Evolutionary conservation across 2,888 invertebrate species (phyloP).

Genomic region (Panzeria rudis): DNA sequence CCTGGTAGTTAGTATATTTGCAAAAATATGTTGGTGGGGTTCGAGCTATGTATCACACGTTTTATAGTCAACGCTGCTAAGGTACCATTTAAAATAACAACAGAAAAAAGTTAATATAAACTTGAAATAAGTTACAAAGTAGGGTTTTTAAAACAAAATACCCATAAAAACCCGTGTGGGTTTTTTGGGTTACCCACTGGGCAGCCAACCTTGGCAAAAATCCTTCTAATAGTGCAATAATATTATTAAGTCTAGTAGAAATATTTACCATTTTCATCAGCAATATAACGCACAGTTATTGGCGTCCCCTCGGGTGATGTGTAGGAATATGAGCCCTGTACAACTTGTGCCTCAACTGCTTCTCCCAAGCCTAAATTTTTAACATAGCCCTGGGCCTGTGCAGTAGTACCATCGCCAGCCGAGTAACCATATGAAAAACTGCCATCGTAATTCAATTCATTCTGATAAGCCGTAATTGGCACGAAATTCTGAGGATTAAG

Average conservation of each 20-base stretch:
- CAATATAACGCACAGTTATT: conserved; percentile 88
- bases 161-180: no score
- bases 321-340: conserved; percentile 90
- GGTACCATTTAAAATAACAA: no score
- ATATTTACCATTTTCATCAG: conserved; percentile 88
- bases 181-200: no score
- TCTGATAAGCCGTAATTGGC: conserved; percentile 83
- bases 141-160: no score
- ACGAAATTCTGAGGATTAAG: conserved; percentile 81
- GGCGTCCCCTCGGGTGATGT: conserved; percentile 90
- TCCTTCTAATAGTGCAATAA: not conserved
- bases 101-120: no score
- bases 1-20: no score
- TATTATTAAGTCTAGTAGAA: not conserved
- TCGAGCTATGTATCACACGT: no score
- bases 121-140: no score
- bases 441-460: conserved; percentile 83
- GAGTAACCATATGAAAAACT: conserved; percentile 86
- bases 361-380: conserved; percentile 89
- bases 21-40: no score
- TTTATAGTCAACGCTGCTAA: no score
- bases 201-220: no score
- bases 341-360: conserved; percentile 88
- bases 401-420: conserved; percentile 91
- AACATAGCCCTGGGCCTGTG: conserved; percentile 90